Base-by-base conservation (phyloP, 2,797 vertebrate genomes). In the Sphenodon punctatus region DNA sequence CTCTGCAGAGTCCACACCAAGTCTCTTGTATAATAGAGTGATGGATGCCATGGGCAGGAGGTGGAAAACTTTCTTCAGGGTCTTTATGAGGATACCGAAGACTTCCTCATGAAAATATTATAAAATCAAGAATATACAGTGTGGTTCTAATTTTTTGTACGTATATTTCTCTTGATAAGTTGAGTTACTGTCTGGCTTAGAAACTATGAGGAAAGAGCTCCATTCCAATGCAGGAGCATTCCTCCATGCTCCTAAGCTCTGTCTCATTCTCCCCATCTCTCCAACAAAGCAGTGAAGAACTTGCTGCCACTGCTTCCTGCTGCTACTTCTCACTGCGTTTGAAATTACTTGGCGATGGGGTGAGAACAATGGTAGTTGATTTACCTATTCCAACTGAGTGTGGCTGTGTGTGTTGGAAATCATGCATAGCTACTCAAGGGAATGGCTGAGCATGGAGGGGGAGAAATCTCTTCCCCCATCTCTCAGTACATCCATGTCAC, bases 131-230 rank as follows among this genome's bases (percentile, higher is more conserved):
- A 23, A 22, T 73, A 75, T 83, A 43, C 36, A 34, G 20, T 71
- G 65, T 46, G 49, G 48, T 65, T 87, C 83, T n/a, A n/a, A n/a
- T 46, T 74, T 4, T 69, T 71, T 91, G 88, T 84, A 81, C 89
- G 82, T 81, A 2, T 72, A 2, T 23, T 1, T 82, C 72, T 82
- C 10, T 74, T 46, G 69, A 74, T 10, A 46, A 30, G n/a, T n/a
- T n/a, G n/a, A n/a, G n/a, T n/a, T n/a, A n/a, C n/a, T n/a, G n/a
- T n/a, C n/a, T 38, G 30, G 32, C 43, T 61, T 48, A 27, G 12
- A 66, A 23, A 38, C n/a, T 45, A 25, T 38, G 38, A 63, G 30
- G 65, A 41, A 25, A 43, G 41, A 55, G n/a, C 17, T 51, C 30
- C 16, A 42, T 25, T n/a, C n/a, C n/a, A n/a, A n/a, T n/a, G n/a